Base-by-base conservation (phyloP, 2,797 vertebrate species). In the Protosalanx chinensis region DNA sequence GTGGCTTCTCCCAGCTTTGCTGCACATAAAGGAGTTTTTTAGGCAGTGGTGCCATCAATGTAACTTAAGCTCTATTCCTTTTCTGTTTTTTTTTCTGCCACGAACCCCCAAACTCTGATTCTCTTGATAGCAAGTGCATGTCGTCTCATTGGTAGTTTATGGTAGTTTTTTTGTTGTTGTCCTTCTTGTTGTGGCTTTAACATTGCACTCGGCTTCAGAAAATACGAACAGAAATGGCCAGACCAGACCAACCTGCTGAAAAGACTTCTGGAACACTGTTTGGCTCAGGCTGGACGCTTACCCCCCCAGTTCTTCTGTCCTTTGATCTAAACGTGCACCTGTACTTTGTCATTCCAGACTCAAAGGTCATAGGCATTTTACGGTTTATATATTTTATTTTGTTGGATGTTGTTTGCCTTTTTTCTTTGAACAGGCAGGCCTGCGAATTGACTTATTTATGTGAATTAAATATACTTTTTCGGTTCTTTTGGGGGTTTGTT, bases 351-450 rank as follows among this genome's bases (percentile, higher is more conserved):
- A 90, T 91, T 90, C 87, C 89, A 83, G 80, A 76, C 37, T 85
- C 73, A 58, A 74, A 51, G 63, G 64, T 79, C 64, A 63, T 76
- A 63, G 72, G 35, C 72, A 65, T 81, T 77, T 69, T 74, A 72
- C 57, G 69, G 37, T 20, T 72, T 81, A 6, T 69, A 80, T 75
- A 80, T 8, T 6, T 78, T 79, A 66, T 66, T 62, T 75, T 81
- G 30, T 78, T 57, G 27, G 27, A 72, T 64, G 30, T 78, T 71
- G 35, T 88, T 87, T 84, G 81, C 83, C 84, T 88, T 88, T 63
- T 72, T 74, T 90, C 84, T 91, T 84, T 90, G 72, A 77, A 89
- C 91, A 93, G 93, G 93, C 93, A 91, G 93, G 92, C 91, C 93
- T 93, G 93, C 88, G 90, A 79, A 90, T 85, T 74, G 74, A 88